These are phyloP conservation scores for Plagiodera versicolora DNA, from an alignment of 2,888 invertebrate genomes.

Conservation along the genomic window DNA sequence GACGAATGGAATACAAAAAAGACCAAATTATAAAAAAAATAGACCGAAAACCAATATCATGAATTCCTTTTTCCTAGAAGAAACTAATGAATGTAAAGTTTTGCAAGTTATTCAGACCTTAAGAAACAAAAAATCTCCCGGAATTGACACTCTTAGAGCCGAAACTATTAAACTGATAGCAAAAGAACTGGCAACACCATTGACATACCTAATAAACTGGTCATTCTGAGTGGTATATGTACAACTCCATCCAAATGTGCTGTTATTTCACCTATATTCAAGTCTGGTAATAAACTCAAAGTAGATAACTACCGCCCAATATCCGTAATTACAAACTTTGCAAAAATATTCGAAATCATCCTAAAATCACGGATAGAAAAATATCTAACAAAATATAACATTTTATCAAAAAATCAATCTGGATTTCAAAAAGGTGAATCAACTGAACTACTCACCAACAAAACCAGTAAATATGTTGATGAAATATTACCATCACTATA, in stretches of 20 bases:
- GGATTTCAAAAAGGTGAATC: not conserved
- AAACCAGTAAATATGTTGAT: not conserved
- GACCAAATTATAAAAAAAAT: not conserved
- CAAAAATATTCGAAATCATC: not conserved
- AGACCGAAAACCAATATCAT: not conserved
- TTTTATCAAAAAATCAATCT: not conserved
- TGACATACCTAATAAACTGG: slow-evolving; percentile 3
- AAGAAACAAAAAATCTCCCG: slow-evolving; percentile 8
- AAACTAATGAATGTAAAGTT: not conserved
- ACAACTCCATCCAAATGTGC: not conserved
- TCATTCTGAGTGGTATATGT: slow-evolving; percentile 4
- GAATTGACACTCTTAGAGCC: not conserved
- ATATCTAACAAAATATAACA: not conserved
- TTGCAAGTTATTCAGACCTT: no score
- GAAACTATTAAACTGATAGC: slow-evolving; percentile 1
- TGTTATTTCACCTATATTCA: not conserved
- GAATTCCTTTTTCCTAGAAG: slow-evolving; percentile 4
- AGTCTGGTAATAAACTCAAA: not conserved
- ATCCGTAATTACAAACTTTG: slow-evolving; percentile 1
- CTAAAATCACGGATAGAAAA: slow-evolving; percentile 2
- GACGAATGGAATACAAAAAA: not conserved
- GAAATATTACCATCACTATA: not conserved
- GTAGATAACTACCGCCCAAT: not conserved
- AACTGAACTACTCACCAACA: not conserved
- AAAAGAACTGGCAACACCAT: not conserved